These are phyloP conservation scores for Cryptophagus acutangulus DNA, from an alignment of 2,888 invertebrate genomes.

Conservation along the genomic window DNA sequence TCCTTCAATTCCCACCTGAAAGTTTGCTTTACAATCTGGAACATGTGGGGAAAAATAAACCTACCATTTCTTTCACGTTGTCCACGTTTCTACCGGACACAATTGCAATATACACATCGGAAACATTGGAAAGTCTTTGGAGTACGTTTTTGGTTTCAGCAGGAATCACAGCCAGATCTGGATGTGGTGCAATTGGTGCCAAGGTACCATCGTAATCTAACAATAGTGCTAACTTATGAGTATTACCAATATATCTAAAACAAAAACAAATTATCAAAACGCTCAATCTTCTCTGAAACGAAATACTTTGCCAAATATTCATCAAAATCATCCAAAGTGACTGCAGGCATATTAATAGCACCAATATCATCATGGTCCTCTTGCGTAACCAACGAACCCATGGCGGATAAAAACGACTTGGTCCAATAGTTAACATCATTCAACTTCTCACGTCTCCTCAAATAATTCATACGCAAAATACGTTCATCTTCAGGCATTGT, in stretches of 20 bases:
- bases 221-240: conserved; percentile 76
- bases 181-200: conserved; percentile 85
- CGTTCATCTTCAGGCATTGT: conserved; percentile 89
- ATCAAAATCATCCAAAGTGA: conserved; percentile 87
- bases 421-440: conserved; percentile 88
- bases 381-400: conserved; percentile 69
- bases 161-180: conserved; percentile 81
- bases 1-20: conserved; percentile 76
- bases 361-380: conserved; percentile 78
- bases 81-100: conserved; percentile 82
- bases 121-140: conserved; percentile 75
- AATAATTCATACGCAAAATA: conserved; percentile 78
- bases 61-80: conserved; percentile 82
- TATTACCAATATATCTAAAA: conserved; percentile 75
- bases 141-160: conserved; percentile 79
- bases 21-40: conserved; percentile 5
- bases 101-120: conserved; percentile 82
- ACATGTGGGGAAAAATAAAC: conserved; percentile 27
- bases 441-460: conserved; percentile 72
- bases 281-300: background rate
- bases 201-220: conserved; percentile 86
- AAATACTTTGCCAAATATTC: conserved; percentile 81
- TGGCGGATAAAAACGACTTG: conserved; percentile 79
- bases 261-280: conserved; percentile 8
- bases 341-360: conserved; percentile 81